Base-by-base conservation (phyloP, 2,888 invertebrate genomes). In the Cryptocephalus primarius region DNA sequence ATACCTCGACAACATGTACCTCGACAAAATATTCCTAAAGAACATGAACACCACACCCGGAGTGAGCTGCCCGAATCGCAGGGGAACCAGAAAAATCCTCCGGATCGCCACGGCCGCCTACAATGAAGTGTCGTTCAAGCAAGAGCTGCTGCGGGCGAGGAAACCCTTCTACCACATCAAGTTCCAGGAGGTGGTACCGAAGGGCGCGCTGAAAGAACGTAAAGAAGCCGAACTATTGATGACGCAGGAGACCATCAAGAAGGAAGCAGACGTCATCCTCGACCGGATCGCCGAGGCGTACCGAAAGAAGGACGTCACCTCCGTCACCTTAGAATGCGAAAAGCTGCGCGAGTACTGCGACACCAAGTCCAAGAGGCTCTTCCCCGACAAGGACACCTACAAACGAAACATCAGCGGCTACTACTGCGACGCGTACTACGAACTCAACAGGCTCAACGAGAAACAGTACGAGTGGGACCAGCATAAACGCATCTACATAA, bases 131-230 rank as follows among this genome's bases (percentile, higher is more conserved):
- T 54, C 57, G 9, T 64, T 64, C 39, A 65, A 69, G 46, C 70
- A 71, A 56, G 69, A 73, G 49, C 58, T 72, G 8, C 53, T 75
- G 4, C 63, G 74, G 31, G 66, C 66, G 2, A 58, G 73, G 9
- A 62, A 65, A 46, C 75, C 75, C 0, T 65, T 73, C 41, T 75
- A 75, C 54, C 66, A 66, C 39, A 66, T 69, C 10, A 66, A 70
- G 48, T 72, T 65, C 44, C 64, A 64, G 47, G 67, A 68, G 49
- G 59, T 60, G 0, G 61, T 55, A 13, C 54, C 65, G 1, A 60
- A 69, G 1, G 36, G 36, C n/a, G 2, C 36, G 11, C 12, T 36
- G 3, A 36, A 36, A 36, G 4, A 36, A 36, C n/a, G 36, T 4
- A n/a, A 36, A 36, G 36, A 36, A 12, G n/a, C 12, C n/a, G 36